Percentiles rank a stretch among this genome's conserved stretches.
These are phyloP conservation scores for Microdon myrmicae DNA, from an alignment of 2,888 invertebrate genomes.

Conservation along the genomic window DNA sequence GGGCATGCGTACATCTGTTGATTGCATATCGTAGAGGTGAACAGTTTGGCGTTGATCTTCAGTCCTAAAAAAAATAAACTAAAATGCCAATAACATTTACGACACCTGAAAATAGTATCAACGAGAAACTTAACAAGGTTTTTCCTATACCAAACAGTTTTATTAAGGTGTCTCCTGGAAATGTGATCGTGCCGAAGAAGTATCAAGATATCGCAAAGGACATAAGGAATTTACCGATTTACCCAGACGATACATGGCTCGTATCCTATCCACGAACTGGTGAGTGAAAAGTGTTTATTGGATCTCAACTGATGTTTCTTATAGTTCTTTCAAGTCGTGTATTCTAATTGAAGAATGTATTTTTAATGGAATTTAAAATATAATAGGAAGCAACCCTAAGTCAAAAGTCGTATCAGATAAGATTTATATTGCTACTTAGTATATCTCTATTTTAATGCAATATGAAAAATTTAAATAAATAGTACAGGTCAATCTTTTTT, in stretches of 20 bases:
- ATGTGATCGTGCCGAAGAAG: slow-evolving; percentile 76
- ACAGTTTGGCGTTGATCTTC: slow-evolving; percentile 6
- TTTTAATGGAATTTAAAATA: too few relatives aligned
- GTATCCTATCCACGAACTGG: slow-evolving; percentile 91
- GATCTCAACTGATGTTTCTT: neutral
- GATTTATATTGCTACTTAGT: too few relatives aligned
- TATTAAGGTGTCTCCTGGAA: slow-evolving; percentile 78
- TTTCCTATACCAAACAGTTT: slow-evolving; percentile 77
- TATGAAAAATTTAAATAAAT: neutral
- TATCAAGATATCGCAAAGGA: slow-evolving; percentile 76
- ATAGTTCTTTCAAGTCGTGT: neutral
- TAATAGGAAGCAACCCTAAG: too few relatives aligned
- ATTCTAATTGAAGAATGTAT: neutral
- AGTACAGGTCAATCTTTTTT: neutral
- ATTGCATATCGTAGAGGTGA: slow-evolving; percentile 1
- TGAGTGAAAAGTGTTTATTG: too few relatives aligned
- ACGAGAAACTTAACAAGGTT: slow-evolving; percentile 73
- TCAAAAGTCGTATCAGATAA: too few relatives aligned
- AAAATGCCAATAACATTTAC: slow-evolving; percentile 67
- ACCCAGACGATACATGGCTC: slow-evolving; percentile 84
- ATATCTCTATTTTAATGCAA: neutral
- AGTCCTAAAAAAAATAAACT: neutral
- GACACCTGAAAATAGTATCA: slow-evolving; percentile 72
- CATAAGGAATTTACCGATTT: slow-evolving; percentile 77
- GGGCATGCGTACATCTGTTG: slow-evolving; percentile 5